Base-by-base conservation (phyloP, 1,140 invertebrate species). In the Atta texana region DNA sequence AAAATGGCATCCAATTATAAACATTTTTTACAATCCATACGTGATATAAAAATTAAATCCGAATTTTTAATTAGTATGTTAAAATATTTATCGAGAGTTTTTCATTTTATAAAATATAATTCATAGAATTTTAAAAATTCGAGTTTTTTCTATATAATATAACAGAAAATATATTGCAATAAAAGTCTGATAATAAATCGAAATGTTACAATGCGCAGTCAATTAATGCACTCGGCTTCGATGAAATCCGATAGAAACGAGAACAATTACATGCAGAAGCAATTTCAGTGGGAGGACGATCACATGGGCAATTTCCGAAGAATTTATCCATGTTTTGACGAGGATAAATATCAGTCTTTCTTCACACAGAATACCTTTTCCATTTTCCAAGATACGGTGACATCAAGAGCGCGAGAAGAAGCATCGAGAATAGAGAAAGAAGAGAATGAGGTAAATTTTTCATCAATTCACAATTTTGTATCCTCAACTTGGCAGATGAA, bases 371-470 rank as follows among this genome's bases (percentile, higher is more conserved):
- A 96, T 80, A 96, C 96, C 55, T 96, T 95, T 71, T 97, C 97
- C 1, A 95, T 98, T 55, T 98, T 97, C 92, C 97, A 97, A 80
- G 97, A 97, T 89, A 98, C 97, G n/a, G 97, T 97, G 28, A 96
- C 97, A 0, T 98, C 97, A 55, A 96, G 96, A 89, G 97, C 97
- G 0, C 95, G 97, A 74, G 96, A 97, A 68, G 97, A 97, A 89
- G 97, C 96, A 57, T 96, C 96, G 14, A 96, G 96, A 55, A 89
- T 95, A 5, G 96, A 97, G 78, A 94, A 96, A 8, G 96, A 97
- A 77, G 96, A 97, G 90, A 96, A 96, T 90, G 95, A 96, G 91
- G 96, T 97, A 81, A 21, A 57, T 12, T 66, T 85, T 28, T 1
- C 3, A 51, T 78, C 34, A 39, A 44, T 59, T 72, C 3, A n/a